A percentile compares a stretch with the other conserved stretches of the same genome.
Conservation (phyloP, 2,888 invertebrate genomes). For the Conops quadrifasciatus region DNA sequence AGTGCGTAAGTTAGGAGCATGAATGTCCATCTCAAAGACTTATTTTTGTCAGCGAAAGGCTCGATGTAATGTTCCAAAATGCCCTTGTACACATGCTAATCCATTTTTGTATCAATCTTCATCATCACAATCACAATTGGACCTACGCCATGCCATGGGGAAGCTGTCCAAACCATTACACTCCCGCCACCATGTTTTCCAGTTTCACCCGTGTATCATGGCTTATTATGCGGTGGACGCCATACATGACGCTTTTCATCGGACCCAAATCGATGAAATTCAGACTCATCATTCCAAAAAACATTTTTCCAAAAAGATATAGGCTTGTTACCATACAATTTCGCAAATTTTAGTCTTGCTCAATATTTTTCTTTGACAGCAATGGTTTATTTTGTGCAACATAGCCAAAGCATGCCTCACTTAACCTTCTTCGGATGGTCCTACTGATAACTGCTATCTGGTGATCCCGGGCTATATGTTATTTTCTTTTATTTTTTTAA, state of each 20-base stretch:
- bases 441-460: too few relatives aligned
- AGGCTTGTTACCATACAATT: background rate
- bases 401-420: background rate
- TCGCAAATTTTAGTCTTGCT: background rate
- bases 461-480: too few relatives aligned
- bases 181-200: background rate
- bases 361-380: background rate
- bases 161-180: background rate
- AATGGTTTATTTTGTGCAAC: background rate
- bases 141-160: background rate
- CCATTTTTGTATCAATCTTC: conserved; percentile 14
- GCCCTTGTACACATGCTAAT: conserved; percentile 21
- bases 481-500: background rate
- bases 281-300: background rate
- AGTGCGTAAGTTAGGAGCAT: conserved; percentile 19
- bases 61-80: conserved; percentile 15
- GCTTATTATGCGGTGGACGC: background rate
- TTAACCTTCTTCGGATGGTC: too few relatives aligned
- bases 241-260: background rate
- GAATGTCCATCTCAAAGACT: conserved; percentile 15
- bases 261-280: background rate
- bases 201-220: background rate
- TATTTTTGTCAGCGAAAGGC: conserved; percentile 23
- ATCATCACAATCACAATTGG: too few relatives aligned
- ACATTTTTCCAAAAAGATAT: background rate